Evolutionary conservation across 2,113 vertebrate genomes (phyloP).

Genomic region (Podocnemis expansa): DNA sequence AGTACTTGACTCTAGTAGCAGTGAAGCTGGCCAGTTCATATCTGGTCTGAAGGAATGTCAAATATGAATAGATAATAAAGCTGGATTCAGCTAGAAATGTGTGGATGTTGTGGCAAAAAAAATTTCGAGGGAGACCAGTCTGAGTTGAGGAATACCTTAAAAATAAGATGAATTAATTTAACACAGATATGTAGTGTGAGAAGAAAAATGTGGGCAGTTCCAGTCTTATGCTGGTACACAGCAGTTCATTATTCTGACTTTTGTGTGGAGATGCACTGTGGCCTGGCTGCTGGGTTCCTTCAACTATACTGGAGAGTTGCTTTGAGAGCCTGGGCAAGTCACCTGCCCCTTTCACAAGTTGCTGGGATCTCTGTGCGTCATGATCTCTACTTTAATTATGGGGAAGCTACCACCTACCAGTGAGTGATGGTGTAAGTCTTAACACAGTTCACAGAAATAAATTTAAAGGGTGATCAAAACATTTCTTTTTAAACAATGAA

Average conservation of each 20-base stretch:
- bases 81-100: neutral
- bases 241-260: neutral
- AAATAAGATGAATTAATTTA: conserved; percentile 32
- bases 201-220: neutral
- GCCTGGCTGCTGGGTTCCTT: neutral
- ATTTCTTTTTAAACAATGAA: neutral
- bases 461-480: neutral
- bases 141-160: neutral
- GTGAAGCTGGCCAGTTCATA: neutral
- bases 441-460: neutral
- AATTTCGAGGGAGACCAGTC: conserved; percentile 13
- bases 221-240: conserved; percentile 9
- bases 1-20: neutral
- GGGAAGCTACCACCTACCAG: neutral
- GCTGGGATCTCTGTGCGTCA: neutral
- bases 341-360: neutral
- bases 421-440: neutral
- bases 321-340: neutral
- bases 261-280: conserved; percentile 4
- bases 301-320: neutral
- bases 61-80: conserved; percentile 49
- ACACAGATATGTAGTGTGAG: neutral
- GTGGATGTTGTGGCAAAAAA: conserved; percentile 24
- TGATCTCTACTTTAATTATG: neutral
- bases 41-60: conserved; percentile 38